Conservation (phyloP, 2,888 invertebrate genomes). For the Augochlorella aurata region DNA sequence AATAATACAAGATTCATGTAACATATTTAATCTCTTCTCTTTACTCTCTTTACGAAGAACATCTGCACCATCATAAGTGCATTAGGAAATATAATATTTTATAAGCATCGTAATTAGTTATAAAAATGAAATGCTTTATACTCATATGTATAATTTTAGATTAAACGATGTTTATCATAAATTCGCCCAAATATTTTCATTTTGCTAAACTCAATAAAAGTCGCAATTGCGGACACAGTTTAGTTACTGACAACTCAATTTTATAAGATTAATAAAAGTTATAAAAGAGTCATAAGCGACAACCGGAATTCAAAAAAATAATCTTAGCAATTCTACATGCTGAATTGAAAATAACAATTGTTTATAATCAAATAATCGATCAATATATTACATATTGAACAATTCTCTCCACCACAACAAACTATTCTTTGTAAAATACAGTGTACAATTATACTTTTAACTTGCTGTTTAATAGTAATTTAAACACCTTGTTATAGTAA, state of each 20-base stretch:
- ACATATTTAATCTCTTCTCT: slow-evolving; percentile 18
- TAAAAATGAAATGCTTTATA: slow-evolving; percentile 45
- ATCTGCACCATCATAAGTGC: neutral
- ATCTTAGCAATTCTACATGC: slow-evolving; percentile 18
- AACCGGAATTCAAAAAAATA: slow-evolving; percentile 25
- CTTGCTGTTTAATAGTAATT: slow-evolving; percentile 2
- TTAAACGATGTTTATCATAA: slow-evolving; percentile 41
- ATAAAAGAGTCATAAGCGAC: slow-evolving; percentile 27
- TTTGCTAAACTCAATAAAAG: slow-evolving; percentile 28
- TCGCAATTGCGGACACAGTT: slow-evolving; percentile 8
- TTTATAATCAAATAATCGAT: slow-evolving; percentile 23
- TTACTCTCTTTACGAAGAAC: neutral
- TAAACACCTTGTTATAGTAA: slow-evolving; percentile 18
- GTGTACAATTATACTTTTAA: slow-evolving; percentile 27
- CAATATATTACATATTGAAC: slow-evolving; percentile 40
- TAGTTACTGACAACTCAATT: slow-evolving; percentile 3
- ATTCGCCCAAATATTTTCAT: slow-evolving; percentile 15
- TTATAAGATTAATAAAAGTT: slow-evolving; percentile 25
- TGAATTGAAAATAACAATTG: slow-evolving; percentile 17
- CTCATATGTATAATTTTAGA: slow-evolving; percentile 36
- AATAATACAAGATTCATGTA: slow-evolving; percentile 16
- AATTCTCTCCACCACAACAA: slow-evolving; percentile 24
- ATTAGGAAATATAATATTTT: slow-evolving; percentile 29
- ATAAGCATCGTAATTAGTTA: slow-evolving; percentile 14
- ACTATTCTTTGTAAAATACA: slow-evolving; percentile 36